Evolutionary conservation across 2,888 invertebrate species (phyloP).

Genomic region (Eupithecia pulchellata): DNA sequence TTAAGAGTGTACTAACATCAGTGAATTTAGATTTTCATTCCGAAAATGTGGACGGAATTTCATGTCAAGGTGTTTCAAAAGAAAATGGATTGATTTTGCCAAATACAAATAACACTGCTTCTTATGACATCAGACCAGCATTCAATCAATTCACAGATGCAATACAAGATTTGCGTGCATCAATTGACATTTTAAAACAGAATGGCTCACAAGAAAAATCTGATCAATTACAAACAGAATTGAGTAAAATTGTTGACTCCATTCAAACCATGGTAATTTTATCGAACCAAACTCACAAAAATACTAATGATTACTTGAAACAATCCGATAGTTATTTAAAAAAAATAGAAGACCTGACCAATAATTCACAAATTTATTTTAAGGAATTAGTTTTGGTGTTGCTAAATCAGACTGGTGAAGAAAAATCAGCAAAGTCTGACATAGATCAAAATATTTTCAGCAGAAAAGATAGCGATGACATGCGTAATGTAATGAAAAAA

Average conservation of each 20-base stretch:
- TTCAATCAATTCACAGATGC: conserved; percentile 34
- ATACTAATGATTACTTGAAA: conserved; percentile 19
- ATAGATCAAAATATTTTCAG: neutral
- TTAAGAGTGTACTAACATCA: conserved; percentile 31
- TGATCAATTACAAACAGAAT: conserved; percentile 16
- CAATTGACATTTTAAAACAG: conserved; percentile 27
- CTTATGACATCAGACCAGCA: conserved; percentile 34
- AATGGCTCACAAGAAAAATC: conserved; percentile 23
- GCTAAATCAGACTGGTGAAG: conserved; percentile 11
- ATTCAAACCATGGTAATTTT: conserved; percentile 28
- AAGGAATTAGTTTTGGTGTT: conserved; percentile 27
- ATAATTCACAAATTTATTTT: conserved; percentile 26
- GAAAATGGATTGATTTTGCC: conserved; percentile 12
- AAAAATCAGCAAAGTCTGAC: conserved; percentile 7
- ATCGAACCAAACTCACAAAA: conserved; percentile 28
- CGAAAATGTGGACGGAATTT: conserved; percentile 45
- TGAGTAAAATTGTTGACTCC: conserved; percentile 19
- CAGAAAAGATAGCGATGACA: conserved; percentile 9
- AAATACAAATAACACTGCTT: conserved; percentile 19
- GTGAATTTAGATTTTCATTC: conserved; percentile 29
- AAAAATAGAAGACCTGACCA: conserved; percentile 27
- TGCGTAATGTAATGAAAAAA: conserved; percentile 35
- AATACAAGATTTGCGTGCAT: conserved; percentile 30
- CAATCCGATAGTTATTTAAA: conserved; percentile 16
- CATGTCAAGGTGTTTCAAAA: conserved; percentile 32